A percentile compares a stretch with the other conserved stretches of the same genome.
Conservation (phyloP, 2,113 vertebrate genomes). For the Chrysochloris asiatica region DNA sequence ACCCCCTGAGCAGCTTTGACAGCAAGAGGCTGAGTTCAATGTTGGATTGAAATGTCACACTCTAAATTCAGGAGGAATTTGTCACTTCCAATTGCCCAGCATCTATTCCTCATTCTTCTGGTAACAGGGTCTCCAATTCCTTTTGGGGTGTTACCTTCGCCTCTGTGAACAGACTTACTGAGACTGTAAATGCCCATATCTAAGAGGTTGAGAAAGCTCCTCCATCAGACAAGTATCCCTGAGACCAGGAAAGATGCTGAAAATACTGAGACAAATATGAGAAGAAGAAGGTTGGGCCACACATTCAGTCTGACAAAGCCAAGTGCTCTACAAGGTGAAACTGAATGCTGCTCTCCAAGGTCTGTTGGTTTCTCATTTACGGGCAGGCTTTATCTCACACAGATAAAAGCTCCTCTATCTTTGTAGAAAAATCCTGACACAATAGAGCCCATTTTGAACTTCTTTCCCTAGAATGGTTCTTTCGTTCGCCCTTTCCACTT, state of each 20-base stretch:
- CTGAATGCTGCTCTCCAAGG: neutral
- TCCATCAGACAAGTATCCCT: neutral
- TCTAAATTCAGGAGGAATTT: neutral
- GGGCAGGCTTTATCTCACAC: neutral
- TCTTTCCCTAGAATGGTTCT: neutral
- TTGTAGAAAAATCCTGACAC: slow-evolving; percentile 40
- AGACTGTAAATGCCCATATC: neutral
- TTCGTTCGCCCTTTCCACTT: slow-evolving; percentile 3
- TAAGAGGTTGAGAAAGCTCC: neutral
- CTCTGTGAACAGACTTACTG: neutral
- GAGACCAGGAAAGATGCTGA: too few relatives aligned
- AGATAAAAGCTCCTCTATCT: slow-evolving; percentile 19
- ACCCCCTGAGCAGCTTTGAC: neutral
- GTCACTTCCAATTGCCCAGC: neutral
- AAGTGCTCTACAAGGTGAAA: neutral
- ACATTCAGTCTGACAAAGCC: neutral
- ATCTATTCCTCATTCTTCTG: neutral
- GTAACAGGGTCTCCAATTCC: neutral
- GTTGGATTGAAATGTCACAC: neutral
- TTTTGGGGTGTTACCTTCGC: neutral
- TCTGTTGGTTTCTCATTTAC: slow-evolving; percentile 23
- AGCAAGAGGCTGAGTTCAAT: neutral
- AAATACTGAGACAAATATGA: neutral
- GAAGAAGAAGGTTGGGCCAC: neutral
- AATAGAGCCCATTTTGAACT: neutral